Evolutionary conservation across 2,797 vertebrate genomes (phyloP), one percentile per base, ranked within the genome.

Genomic region (Paratrypauchen microcephalus): DNA sequence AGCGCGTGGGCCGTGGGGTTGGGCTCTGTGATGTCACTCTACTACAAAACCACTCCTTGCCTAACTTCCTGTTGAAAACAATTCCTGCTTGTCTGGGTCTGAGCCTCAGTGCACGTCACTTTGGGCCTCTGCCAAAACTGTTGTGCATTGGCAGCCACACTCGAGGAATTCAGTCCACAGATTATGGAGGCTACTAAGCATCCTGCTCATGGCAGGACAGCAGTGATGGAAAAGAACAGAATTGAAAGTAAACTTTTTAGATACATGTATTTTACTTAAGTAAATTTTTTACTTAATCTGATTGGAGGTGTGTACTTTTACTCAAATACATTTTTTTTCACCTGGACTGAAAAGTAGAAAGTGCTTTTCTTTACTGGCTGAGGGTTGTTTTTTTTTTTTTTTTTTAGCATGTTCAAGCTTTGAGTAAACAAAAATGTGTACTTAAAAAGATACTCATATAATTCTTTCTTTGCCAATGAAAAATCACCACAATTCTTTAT

Each of bases 21-120:
- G 87, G 86, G 91, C 79, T 83, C 78, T 3, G 82, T 94, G 92
- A 93, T 92, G 92, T 91, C 82, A 89, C 84, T 81, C 54, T 54
- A 75, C 86, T 87, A 73, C 81, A 76, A 86, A 82, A 86, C 92
- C 92, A 87, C 94, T 93, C 93, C 93, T 91, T 92, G 75, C 82
- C 83, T 69, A 74, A 86, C 92, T 92, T 94, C 92, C 94, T 94
- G 91, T 93, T 80, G 73, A 80, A 92, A 93, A 95, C 91, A 91
- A 91, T 90, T 87, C 79, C 66, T 78, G 77, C 86, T 88, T 91
- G 94, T 94, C 83, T 89, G 77, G 87, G 88, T 68, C 71, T 59
- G 75, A 81, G 76, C 72, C 68, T 76, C 52, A 9, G 66, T 68
- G 60, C 63, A 5, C 30, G 65, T 86, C 82, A 81, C 81, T 81